Conservation (phyloP, 92 coral and sea anemone genomes). For the Paragorgia papillata region DNA sequence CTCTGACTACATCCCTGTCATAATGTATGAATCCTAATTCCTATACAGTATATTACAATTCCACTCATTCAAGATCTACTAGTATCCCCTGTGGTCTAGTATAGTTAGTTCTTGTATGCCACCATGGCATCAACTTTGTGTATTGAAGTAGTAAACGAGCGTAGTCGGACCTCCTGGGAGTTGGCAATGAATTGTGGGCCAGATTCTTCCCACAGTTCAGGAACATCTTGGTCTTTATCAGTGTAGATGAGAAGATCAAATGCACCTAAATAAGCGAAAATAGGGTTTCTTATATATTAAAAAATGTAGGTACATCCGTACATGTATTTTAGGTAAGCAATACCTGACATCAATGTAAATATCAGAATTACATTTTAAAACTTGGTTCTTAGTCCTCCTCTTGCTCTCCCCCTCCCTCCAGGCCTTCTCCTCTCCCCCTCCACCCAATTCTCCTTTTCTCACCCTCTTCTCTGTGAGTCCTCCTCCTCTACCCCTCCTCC, state of each 20-base stretch:
- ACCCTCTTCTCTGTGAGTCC: no score
- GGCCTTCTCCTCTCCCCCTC: no score
- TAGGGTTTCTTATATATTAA: conserved; percentile 5
- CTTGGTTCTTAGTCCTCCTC: no score
- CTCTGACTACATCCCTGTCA: no score
- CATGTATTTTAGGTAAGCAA: not conserved
- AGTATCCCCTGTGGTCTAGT: no score
- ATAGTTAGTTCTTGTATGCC: conserved; percentile 71
- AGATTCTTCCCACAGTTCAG: conserved; percentile 98
- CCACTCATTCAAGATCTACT: not conserved
- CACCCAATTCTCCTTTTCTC: no score
- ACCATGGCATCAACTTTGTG: conserved; percentile 99
- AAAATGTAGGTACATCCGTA: not conserved
- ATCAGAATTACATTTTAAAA: no score
- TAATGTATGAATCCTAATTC: no score
- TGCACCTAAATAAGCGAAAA: conserved; percentile 67
- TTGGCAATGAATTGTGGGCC: conserved; percentile 88
- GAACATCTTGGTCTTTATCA: conserved; percentile 82
- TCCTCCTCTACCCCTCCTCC: no score
- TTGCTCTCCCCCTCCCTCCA: no score
- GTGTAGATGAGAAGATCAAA: conserved; percentile 95
- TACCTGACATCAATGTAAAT: not conserved
- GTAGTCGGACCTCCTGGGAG: conserved; percentile 93
- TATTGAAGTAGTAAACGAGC: conserved; percentile 85
- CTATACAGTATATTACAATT: no score